Base-by-base conservation (phyloP, 2,797 vertebrate species). In the Melanotaenia pygmaea region DNA sequence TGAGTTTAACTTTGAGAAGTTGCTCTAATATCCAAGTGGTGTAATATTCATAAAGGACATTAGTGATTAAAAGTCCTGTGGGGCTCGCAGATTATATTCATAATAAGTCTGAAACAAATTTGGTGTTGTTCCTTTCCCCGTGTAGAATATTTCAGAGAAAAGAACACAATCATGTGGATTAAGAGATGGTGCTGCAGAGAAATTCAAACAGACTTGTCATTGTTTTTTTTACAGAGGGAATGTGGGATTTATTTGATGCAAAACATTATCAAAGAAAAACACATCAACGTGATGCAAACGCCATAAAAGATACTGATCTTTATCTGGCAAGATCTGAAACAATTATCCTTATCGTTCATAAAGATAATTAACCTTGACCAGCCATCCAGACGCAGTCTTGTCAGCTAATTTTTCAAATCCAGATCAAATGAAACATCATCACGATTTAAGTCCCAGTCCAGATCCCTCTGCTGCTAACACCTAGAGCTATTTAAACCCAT, bases 401-500 rank as follows among this genome's bases (percentile, higher is more conserved):
- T 20, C 14, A 16, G 34, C 35, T 50, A 8, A 35, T 16, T 14
- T 47, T 38, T 37, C 37, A 28, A 34, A 47, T 63, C 10, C 10
- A 72, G 57, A 47, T 40, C 0, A 22, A 43, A 37, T 40, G 1
- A 59, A 68, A 32, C 56, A 64, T 43, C 51, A 67, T 50, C 66
- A 59, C 20, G 26, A 74, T 63, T 57, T 62, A 61, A 67, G 78
- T 37, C 28, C 30, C n/a, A 16, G 24, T 70, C 53, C 58, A 28
- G 54, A 77, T 69, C 64, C 69, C 63, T 77, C 64, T 14, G 64
- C 85, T 79, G 57, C 78, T 83, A 65, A 77, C 89, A 89, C 86
- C 75, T 67, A 14, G 6, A 67, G 86, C 82, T 92, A 92, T 93
- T 90, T 80, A 82, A 84, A 74, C 67, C 34, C 3, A 77, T 70